These are phyloP conservation scores for Neoitamus cyanurus DNA, from an alignment of 2,888 invertebrate species.

Conservation along the genomic window DNA sequence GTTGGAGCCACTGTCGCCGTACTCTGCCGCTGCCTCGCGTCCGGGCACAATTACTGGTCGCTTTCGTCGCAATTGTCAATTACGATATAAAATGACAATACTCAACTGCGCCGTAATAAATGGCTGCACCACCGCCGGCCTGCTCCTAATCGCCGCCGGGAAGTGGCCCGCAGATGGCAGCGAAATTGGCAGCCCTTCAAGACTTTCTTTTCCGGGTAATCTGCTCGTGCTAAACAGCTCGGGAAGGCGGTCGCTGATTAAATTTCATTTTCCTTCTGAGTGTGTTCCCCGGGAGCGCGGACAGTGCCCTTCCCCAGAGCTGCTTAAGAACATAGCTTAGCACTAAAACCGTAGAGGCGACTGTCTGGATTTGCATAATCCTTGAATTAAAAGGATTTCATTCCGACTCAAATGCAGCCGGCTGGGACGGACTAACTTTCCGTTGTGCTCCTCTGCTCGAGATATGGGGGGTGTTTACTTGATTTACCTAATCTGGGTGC, in stretches of 20 bases:
- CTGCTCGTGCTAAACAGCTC: too few relatives aligned
- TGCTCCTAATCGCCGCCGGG: background rate
- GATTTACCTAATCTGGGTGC: background rate
- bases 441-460: background rate
- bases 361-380: background rate
- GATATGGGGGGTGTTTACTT: background rate
- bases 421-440: background rate
- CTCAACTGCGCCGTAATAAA: background rate
- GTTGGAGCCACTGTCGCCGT: background rate
- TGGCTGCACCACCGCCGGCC: background rate
- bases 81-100: conserved; percentile 2
- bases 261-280: background rate
- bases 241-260: too few relatives aligned
- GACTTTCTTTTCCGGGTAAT: background rate
- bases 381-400: background rate
- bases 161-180: background rate
- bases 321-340: background rate
- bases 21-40: background rate
- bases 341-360: background rate
- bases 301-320: background rate
- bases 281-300: background rate
- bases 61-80: conserved; percentile 31
- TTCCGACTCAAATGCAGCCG: background rate
- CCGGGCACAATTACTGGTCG: background rate
- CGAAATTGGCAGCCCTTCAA: background rate